Evolutionary conservation across 2,797 vertebrate species (phyloP).

Genomic region (Esox lucius): DNA sequence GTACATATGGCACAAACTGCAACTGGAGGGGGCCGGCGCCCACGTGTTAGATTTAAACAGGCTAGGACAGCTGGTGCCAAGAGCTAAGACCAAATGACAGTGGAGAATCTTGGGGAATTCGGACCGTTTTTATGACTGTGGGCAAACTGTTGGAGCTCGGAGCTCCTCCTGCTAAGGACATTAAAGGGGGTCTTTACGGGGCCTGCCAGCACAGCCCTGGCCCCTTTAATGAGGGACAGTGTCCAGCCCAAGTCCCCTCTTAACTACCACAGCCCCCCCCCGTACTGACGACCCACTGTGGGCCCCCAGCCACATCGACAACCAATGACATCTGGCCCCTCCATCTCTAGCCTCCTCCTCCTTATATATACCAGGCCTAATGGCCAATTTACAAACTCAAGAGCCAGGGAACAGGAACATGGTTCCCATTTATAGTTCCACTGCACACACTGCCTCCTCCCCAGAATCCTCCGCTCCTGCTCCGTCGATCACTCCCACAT

Average conservation of each 20-base stretch:
- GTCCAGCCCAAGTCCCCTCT: constrained; percentile 56
- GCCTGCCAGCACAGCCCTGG: constrained; percentile 55
- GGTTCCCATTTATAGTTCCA: constrained; percentile 70
- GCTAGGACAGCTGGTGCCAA: constrained; percentile 69
- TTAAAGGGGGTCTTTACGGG: constrained; percentile 66
- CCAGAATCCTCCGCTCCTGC: constrained; percentile 55
- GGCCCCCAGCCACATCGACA: constrained; percentile 66
- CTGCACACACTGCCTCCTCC: constrained; percentile 67
- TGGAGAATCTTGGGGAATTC: constrained; percentile 63
- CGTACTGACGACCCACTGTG: constrained; percentile 54
- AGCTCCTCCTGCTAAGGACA: constrained; percentile 74
- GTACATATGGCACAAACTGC: constrained; percentile 57
- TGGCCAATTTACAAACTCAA: constrained; percentile 73
- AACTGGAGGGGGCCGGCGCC: constrained; percentile 53
- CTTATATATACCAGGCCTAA: constrained; percentile 50
- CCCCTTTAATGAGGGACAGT: constrained; percentile 73
- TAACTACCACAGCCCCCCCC: constrained; percentile 42
- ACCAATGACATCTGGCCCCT: constrained; percentile 76
- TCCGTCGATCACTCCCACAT: constrained; percentile 73
- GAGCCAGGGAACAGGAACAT: constrained; percentile 66
- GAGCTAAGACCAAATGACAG: constrained; percentile 56
- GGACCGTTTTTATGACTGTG: constrained; percentile 54
- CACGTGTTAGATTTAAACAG: constrained; percentile 61
- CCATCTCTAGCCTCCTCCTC: constrained; percentile 67
- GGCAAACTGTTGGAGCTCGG: constrained; percentile 59